phyloP scores from a whole-genome alignment of 2,797 vertebrate genomes.

The Phaenicophaeus curvirostris region DNA sequence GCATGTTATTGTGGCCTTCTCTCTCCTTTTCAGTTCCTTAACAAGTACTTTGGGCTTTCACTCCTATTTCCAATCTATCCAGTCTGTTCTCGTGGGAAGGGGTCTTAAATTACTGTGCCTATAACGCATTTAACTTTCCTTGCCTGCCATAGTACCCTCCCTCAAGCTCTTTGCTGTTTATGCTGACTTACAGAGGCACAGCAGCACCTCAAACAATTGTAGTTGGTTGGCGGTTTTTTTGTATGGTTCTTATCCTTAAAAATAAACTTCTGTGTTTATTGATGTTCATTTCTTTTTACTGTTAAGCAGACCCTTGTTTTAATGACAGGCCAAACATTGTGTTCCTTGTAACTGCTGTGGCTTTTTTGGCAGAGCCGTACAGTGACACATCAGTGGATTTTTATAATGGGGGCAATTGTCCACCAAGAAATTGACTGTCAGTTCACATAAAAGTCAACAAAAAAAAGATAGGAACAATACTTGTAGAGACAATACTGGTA shows the following conservation, averaged over 20 bases:
- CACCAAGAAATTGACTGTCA: conserved; percentile 20
- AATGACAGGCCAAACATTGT: neutral
- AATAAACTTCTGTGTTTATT: neutral
- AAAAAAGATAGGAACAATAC: neutral
- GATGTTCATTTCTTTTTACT: neutral
- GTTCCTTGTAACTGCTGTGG: neutral
- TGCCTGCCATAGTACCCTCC: neutral
- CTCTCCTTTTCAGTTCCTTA: neutral
- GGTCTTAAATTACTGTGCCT: neutral
- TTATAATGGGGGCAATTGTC: conserved; percentile 15
- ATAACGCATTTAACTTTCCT: neutral
- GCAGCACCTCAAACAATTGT: neutral
- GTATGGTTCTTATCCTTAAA: neutral
- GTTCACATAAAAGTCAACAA: conserved; percentile 5
- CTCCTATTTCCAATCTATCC: neutral
- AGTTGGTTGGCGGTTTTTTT: neutral
- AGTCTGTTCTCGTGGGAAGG: neutral
- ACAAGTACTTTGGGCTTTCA: neutral
- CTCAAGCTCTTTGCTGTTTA: neutral
- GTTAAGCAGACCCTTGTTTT: neutral
- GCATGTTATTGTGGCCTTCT: neutral
- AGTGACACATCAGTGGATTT: conserved; percentile 32
- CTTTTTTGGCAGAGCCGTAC: neutral
- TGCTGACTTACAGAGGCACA: neutral
- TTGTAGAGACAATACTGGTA: neutral